Evolutionary conservation across 30 jellyfish, hydroid and myxozoan species (phyloP), one percentile per base, ranked within the genome.

Genomic region (Aurelia aurita complex sp. Pacific): DNA sequence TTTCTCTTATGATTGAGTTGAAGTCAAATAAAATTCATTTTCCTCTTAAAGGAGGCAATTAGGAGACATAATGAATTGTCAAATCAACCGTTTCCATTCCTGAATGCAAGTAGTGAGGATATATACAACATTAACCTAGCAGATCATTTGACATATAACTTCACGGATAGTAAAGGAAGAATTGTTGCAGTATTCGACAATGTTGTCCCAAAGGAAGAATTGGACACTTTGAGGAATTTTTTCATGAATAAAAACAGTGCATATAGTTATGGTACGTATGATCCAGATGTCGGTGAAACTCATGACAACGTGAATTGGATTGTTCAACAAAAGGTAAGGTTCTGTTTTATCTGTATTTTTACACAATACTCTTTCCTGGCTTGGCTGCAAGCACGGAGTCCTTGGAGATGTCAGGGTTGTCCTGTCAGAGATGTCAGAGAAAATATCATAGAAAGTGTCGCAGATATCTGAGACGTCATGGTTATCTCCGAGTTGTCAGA

Each of bases 251-350:
- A 66, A 17, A 78, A 82, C 60, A 33, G 86, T 53, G 90, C 86
- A 4, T 79, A 71, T 67, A 4, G 53, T 18, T 81, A 82, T 79
- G 90, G 64, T 54, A 64, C 79, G 2, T 89, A 89, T 73, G 97
- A 89, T 42, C 82, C 69, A 2, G 89, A 79, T 13, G 23, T 46
- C 15, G 53, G 76, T 8, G 97, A 89, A 51, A 13, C 54, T 16
- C 88, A 82, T 69, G 97, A 89, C 59, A 89, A 89, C 82, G 97
- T 89, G 50, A 81, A 89, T 38, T 89, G 93, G 92, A 73, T 89
- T 46, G 88, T 81, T 14, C 67, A 80, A 29, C 14, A 61, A 12
- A 54, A 74, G 77, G 97, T 79, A 68, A 69, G 81, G 62, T 16
- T 14, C 12, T 6, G 14, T 46, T 46, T 46, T 46, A 4, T 46